Evolutionary conservation across 2,888 invertebrate species (phyloP), one percentile per base, ranked within the genome.

Genomic region (Tetheella fluctuosa): DNA sequence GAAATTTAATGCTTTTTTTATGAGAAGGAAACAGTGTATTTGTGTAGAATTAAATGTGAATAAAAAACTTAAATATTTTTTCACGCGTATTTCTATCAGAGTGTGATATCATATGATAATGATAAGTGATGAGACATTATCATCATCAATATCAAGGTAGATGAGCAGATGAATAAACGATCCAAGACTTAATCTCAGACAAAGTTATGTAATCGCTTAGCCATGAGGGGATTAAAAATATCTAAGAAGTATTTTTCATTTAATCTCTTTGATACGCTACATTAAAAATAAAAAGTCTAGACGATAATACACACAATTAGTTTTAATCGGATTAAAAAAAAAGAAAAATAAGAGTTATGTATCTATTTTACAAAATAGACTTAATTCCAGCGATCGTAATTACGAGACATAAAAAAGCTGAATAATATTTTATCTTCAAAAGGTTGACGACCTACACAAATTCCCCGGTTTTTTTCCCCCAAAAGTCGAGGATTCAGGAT

Each of bases 401-500:
- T 48, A 48, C 17, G 20, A 8, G 17, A 20, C 17, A 20, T 1
- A 48, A 20, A 20, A 48, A 20, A n/a, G 48, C 20, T 4, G 17
- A 48, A 48, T 48, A 48, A 48, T 20, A 48, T 48, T 42, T 17
- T 48, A 48, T 48, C 48, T 8, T 48, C 17, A 20, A 20, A 20
- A 2, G 10, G 10, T 48, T 48, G 20, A 20, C 20, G 20, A 48
- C 48, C 20, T n/a, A 12, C 23, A 20, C 37, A 23, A 55, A 55
- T 34, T 55, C 55, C 28, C 20, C 12, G 20, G n/a, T 54, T 20
- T 34, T 55, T 55, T 20, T n/a, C n/a, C 17, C 39, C 34, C 28
- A 30, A 54, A 34, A 30, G 54, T 28, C 37, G 15, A 55, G 12
- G 34, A 55, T 55, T 34, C 17, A 10, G 54, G 34, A 20, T 34